phyloP scores from a whole-genome alignment of 2,113 vertebrate species.

The Gallinago paraguaiae region DNA sequence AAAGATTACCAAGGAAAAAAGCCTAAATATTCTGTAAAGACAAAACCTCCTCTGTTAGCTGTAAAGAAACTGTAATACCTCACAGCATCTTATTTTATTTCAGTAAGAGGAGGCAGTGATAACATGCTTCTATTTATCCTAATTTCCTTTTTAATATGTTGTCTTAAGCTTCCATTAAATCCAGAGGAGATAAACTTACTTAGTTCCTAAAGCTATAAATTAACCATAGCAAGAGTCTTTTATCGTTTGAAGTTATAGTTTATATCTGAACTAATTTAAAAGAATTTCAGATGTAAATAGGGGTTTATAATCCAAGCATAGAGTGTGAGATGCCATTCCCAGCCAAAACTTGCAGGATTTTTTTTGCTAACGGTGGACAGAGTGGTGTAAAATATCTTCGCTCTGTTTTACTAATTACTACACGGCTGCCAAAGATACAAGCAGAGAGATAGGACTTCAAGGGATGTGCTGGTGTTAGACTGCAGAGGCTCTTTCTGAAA shows the following conservation, averaged over 20 bases:
- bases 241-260: constrained; percentile 18
- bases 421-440: constrained; percentile 57
- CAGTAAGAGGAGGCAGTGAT: neutral
- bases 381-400: constrained; percentile 41
- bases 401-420: constrained; percentile 68
- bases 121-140: constrained; percentile 38
- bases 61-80: neutral
- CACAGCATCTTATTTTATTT: neutral
- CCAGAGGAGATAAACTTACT: constrained; percentile 24
- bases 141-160: constrained; percentile 56
- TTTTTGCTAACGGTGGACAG: neutral
- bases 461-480: constrained; percentile 62
- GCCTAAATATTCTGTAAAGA: neutral
- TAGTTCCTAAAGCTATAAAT: constrained; percentile 47
- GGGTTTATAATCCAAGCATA: constrained; percentile 31
- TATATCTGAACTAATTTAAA: constrained; percentile 39
- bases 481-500: constrained; percentile 66
- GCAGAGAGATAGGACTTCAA: constrained; percentile 52
- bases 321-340: constrained; percentile 37
- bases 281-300: constrained; percentile 46
- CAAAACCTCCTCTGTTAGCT: neutral
- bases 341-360: constrained; percentile 13
- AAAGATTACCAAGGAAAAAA: neutral
- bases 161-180: constrained; percentile 54
- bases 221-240: neutral